phyloP scores from a whole-genome alignment of 2,797 vertebrate genomes.

The Alfaro cultratus region DNA sequence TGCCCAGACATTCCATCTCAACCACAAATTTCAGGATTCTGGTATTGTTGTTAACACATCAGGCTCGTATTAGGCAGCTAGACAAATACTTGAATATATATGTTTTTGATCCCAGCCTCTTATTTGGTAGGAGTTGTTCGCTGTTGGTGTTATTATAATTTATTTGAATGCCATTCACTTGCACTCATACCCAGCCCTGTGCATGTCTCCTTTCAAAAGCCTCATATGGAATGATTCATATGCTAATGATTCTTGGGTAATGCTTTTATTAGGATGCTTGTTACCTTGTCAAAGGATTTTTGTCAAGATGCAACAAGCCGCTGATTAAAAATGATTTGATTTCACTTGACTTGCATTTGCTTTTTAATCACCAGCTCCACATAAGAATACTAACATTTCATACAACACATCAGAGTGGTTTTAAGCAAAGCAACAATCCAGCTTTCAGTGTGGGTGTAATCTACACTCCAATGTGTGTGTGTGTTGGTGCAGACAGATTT shows the following conservation, averaged over 20 bases:
- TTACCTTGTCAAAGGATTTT: constrained; percentile 75
- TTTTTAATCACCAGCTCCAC: constrained; percentile 70
- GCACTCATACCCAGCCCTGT: constrained; percentile 36
- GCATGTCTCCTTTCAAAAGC: constrained; percentile 39
- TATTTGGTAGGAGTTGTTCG: constrained; percentile 23
- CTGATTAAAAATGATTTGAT: constrained; percentile 74
- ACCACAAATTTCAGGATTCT: constrained; percentile 53
- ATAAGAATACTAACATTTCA: constrained; percentile 59
- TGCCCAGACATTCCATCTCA: constrained; percentile 50
- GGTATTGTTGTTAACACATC: constrained; percentile 39
- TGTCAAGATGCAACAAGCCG: constrained; percentile 75
- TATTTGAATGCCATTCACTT: constrained; percentile 42
- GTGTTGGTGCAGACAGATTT: constrained; percentile 34
- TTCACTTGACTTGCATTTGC: constrained; percentile 69
- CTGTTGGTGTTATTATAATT: constrained; percentile 62
- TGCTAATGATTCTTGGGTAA: constrained; percentile 69
- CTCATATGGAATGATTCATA: constrained; percentile 68
- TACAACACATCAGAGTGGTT: constrained; percentile 63
- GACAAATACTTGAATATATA: constrained; percentile 53
- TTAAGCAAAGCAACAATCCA: constrained; percentile 41
- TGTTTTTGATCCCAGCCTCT: constrained; percentile 43
- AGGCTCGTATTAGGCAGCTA: constrained; percentile 53
- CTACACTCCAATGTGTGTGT: constrained; percentile 19
- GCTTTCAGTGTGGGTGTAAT: constrained; percentile 36
- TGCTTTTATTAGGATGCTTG: constrained; percentile 76